Evolutionary conservation across 2,888 invertebrate species (phyloP).

Genomic region (Polylopha cassiicola): DNA sequence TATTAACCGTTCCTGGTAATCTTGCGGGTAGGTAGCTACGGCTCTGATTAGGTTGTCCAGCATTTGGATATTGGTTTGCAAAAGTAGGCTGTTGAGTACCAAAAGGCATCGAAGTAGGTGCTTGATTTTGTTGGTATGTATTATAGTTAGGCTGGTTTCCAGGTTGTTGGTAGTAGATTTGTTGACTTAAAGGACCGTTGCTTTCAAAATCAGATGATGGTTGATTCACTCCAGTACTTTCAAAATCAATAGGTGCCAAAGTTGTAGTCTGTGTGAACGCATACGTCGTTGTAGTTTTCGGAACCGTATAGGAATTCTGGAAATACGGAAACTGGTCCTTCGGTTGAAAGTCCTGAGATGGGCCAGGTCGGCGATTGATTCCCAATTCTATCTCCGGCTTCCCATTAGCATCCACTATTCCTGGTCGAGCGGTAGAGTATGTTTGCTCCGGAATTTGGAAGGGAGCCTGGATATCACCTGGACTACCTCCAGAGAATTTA

Average conservation of each 20-base stretch:
- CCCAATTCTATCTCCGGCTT: conserved; percentile 32
- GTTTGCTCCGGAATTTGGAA: conserved; percentile 41
- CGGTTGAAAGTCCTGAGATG: conserved; percentile 10
- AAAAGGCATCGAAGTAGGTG: too few relatives aligned
- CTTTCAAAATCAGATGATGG: too few relatives aligned
- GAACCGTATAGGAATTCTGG: conserved; percentile 24
- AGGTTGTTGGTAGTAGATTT: too few relatives aligned
- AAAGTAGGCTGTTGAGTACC: too few relatives aligned
- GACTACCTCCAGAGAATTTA: conserved; percentile 47
- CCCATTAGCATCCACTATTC: conserved; percentile 22
- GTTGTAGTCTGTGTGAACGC: conserved; percentile 47
- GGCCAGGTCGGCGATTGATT: conserved; percentile 16
- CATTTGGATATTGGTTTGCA: too few relatives aligned
- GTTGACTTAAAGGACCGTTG: too few relatives aligned
- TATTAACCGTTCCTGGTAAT: too few relatives aligned
- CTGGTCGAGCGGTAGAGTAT: conserved; percentile 21
- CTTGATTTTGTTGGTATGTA: too few relatives aligned
- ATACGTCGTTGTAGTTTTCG: conserved; percentile 41
- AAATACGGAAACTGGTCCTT: conserved; percentile 20
- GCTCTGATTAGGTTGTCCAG: too few relatives aligned
- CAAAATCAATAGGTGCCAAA: conserved; percentile 31
- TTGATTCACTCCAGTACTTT: conserved; percentile 1
- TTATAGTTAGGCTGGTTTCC: too few relatives aligned
- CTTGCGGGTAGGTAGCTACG: too few relatives aligned
- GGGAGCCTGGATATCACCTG: conserved; percentile 43